Percentiles rank a stretch among this genome's conserved stretches.
Conservation (phyloP, 92 coral and sea anemone species). For the Porites evermanni region DNA sequence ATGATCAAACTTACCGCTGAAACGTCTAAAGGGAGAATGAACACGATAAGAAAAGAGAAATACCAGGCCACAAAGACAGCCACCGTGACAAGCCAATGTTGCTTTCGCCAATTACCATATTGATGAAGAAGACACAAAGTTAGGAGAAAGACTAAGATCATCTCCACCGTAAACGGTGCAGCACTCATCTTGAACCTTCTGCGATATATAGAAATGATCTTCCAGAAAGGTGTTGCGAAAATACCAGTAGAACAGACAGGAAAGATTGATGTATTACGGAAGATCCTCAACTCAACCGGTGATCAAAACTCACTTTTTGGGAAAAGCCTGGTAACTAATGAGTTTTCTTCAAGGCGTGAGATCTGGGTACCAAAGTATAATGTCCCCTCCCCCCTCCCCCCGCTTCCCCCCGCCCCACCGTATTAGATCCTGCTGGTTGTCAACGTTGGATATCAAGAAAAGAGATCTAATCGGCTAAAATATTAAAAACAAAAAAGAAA, state of each 20-base stretch:
- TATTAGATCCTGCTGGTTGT: no score
- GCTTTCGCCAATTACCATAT: constrained; percentile 98
- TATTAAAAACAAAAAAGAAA: no score
- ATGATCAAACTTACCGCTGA: constrained; percentile 88
- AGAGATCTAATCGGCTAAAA: no score
- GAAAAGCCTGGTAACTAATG: constrained; percentile 4
- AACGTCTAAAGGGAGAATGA: constrained; percentile 96
- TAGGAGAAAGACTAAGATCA: constrained; percentile 85
- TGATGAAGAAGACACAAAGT: constrained; percentile 95
- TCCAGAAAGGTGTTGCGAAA: constrained; percentile 1
- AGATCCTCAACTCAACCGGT: constrained; percentile 28
- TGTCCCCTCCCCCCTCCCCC: no score
- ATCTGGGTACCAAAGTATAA: not conserved
- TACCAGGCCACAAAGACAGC: constrained; percentile 99
- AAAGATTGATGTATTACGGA: constrained; percentile 8
- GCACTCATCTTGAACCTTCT: constrained; percentile 79
- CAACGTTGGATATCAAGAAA: no score
- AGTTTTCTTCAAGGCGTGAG: not conserved
- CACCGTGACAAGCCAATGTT: constrained; percentile 91
- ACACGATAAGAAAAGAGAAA: constrained; percentile 94
- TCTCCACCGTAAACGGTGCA: constrained; percentile 94
- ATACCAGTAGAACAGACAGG: not conserved
- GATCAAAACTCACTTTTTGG: constrained; percentile 7
- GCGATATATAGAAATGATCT: not conserved
- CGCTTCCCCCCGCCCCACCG: no score